A percentile compares a stretch with the other conserved stretches of the same genome.
Evolutionary conservation across 2,113 vertebrate genomes (phyloP).

Genomic region (human): DNA sequence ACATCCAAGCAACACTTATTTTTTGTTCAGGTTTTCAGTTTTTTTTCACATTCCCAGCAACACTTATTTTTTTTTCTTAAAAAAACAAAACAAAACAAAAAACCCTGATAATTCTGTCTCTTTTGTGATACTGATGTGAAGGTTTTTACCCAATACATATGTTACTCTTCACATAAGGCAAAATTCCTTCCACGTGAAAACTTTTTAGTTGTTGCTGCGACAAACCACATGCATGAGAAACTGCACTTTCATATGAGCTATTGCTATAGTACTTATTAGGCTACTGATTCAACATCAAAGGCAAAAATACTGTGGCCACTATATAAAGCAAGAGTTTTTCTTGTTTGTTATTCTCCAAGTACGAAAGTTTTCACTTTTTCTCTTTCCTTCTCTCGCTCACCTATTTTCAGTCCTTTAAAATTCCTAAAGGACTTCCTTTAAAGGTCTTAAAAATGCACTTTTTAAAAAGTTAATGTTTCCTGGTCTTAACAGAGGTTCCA

Average conservation of each 20-base stretch:
- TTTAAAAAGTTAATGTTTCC: slow-evolving; percentile 57
- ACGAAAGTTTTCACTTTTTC: not conserved
- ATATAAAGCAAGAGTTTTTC: slow-evolving; percentile 67
- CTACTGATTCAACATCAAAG: slow-evolving; percentile 86
- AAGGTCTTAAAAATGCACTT: slow-evolving; percentile 37
- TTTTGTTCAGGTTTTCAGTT: not conserved
- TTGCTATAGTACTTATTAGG: slow-evolving; percentile 77
- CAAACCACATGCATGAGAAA: slow-evolving; percentile 84
- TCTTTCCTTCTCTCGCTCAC: not conserved
- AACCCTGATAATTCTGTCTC: slow-evolving; percentile 43
- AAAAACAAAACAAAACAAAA: not conserved
- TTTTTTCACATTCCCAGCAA: slow-evolving; percentile 12
- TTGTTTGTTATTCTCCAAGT: slow-evolving; percentile 61
- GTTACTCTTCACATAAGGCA: slow-evolving; percentile 76
- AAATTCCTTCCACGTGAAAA: slow-evolving; percentile 81
- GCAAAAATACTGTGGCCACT: slow-evolving; percentile 70
- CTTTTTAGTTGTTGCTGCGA: slow-evolving; percentile 81
- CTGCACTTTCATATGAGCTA: slow-evolving; percentile 83
- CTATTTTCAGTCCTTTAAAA: slow-evolving; percentile 57
- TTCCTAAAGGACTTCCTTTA: slow-evolving; percentile 31
- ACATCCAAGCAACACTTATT: not conserved
- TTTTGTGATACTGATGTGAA: slow-evolving; percentile 73
- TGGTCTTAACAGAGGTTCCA: slow-evolving; percentile 54
- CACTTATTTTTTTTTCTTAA: no score
- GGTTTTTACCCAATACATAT: slow-evolving; percentile 79